These are phyloP conservation scores for Myrmecobius fasciatus DNA, from an alignment of 2,113 vertebrate genomes.

Conservation along the genomic window DNA sequence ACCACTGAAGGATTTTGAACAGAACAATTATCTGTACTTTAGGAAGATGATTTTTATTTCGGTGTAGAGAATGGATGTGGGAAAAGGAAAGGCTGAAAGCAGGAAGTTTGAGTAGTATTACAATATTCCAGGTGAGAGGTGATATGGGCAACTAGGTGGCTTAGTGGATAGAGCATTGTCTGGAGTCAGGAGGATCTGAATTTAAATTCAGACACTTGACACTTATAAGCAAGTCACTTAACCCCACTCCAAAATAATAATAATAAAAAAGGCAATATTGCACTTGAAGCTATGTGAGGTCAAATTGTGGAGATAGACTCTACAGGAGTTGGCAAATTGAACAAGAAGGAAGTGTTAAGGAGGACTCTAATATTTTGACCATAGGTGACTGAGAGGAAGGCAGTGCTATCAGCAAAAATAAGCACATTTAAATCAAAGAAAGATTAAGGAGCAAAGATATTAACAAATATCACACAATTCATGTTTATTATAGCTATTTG, in stretches of 20 bases:
- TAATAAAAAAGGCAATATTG: too few species aligned
- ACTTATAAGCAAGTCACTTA: too few species aligned
- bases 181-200: too few species aligned
- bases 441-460: not conserved
- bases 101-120: not conserved
- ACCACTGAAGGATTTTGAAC: not conserved
- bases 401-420: not conserved
- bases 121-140: not conserved
- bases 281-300: not conserved
- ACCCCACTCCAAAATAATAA: too few species aligned
- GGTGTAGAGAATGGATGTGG: not conserved
- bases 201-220: too few species aligned
- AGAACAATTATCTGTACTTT: not conserved
- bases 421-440: not conserved
- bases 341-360: not conserved
- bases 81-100: not conserved
- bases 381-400: not conserved
- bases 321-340: not conserved
- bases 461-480: not conserved
- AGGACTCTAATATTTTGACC: not conserved
- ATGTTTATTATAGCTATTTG: not conserved
- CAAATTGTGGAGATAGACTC: not conserved
- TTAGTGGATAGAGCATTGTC: too few species aligned
- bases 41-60: not conserved
- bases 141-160: not conserved